Base-by-base conservation (phyloP, 2,888 invertebrate genomes). In the Agrotis exclamationis region DNA sequence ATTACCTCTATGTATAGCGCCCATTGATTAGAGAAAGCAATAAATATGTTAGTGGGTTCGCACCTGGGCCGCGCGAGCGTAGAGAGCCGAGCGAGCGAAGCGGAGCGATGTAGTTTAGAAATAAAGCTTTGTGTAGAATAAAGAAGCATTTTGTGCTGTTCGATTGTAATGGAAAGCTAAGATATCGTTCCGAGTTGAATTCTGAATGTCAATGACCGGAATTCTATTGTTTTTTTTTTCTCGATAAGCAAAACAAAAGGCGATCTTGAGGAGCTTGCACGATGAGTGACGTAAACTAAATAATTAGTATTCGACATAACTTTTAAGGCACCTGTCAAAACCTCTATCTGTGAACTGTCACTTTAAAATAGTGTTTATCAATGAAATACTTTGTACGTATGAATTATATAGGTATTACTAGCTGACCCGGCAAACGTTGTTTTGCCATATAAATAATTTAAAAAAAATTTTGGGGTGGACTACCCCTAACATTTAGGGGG, bases 21-120 rank as follows among this genome's bases (percentile, higher is more conserved):
- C 56, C 59, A 80, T 80, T 80, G 80, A 79, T 80, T 80, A 70
- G 64, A 51, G 39, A 64, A 70, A 66, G 70, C 77, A 80, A 80
- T 80, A 80, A 80, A 80, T 79, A 79, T 80, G 77, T 80, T 74
- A 67, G 66, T 64, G 64, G 64, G 53, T 66, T 76, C 73, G 77
- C 80, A 80, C 80, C 80, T 80, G 80, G 59, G 69, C 51, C 47
- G n/a, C 56, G 33, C 6, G 47, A 72, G 53, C 39, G 69, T 53
- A 47, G n/a, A 20, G 59, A 44, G 51, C 68, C 68, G 39, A 68
- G 54, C 63, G 59, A 67, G 53, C 70, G 48, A n/a, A 75, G 68
- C 70, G 51, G 45, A 62, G 66, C 70, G 64, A 44, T 33, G 62
- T 45, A 48, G 54, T 54, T 59, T 66, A 54, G 60, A 63, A 70